phyloP scores from a whole-genome alignment of 2,797 vertebrate species.

The Chrosomus eos region DNA sequence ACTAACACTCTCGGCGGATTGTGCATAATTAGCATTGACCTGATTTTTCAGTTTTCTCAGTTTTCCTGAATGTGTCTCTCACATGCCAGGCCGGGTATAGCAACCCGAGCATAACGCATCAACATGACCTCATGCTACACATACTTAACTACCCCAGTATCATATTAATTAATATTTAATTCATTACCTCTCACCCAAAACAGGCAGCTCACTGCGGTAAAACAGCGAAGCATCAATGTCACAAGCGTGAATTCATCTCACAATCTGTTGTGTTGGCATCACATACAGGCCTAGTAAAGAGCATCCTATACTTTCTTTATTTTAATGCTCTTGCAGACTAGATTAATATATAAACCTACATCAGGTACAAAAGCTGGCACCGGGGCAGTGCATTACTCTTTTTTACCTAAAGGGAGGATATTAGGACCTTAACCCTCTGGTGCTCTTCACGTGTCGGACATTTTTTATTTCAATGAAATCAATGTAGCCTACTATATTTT shows the following conservation, averaged over 20 bases:
- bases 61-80: not conserved
- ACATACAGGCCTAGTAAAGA: not conserved
- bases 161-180: slow-evolving; percentile 43
- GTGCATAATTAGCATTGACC: not conserved
- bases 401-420: too few species aligned
- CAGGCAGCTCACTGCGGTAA: not conserved
- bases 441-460: too few species aligned
- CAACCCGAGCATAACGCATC: not conserved
- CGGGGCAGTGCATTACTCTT: too few species aligned
- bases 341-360: not conserved
- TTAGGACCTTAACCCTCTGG: too few species aligned
- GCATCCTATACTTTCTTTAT: not conserved
- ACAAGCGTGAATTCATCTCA: slow-evolving; percentile 41
- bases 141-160: not conserved
- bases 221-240: slow-evolving; percentile 46
- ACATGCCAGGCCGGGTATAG: not conserved
- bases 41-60: not conserved
- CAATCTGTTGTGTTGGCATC: slow-evolving; percentile 44
- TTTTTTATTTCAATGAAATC: too few species aligned
- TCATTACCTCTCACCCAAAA: slow-evolving; percentile 32
- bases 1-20: not conserved
- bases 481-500: too few species aligned
- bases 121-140: not conserved
- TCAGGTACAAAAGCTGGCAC: not conserved
- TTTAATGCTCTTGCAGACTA: not conserved